A percentile compares a stretch with the other conserved stretches of the same genome.
Evolutionary conservation across 2,797 vertebrate genomes (phyloP).

Genomic region (Meda fulgida): DNA sequence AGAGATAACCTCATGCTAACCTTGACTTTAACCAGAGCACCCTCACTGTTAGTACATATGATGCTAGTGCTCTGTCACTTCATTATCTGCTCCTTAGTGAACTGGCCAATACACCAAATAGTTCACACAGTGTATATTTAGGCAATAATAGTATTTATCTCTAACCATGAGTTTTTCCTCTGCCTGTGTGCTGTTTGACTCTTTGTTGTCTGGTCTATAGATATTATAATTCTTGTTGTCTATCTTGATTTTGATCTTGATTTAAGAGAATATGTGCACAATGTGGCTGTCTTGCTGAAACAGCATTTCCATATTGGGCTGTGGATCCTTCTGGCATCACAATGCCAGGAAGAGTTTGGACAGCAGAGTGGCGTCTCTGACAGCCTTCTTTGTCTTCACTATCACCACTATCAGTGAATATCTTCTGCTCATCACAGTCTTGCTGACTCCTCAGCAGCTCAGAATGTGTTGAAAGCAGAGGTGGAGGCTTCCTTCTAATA

Average conservation of each 20-base stretch:
- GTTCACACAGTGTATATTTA: not conserved
- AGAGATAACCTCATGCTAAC: slow-evolving; percentile 73
- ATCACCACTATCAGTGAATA: slow-evolving; percentile 32
- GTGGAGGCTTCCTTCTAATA: not conserved
- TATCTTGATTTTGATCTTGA: slow-evolving; percentile 7
- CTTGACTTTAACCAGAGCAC: slow-evolving; percentile 73
- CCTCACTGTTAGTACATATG: slow-evolving; percentile 69
- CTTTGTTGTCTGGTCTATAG: slow-evolving; percentile 38
- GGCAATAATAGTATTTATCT: not conserved
- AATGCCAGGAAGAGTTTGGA: slow-evolving; percentile 45
- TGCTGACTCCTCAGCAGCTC: slow-evolving; percentile 24
- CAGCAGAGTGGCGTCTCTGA: slow-evolving; percentile 37
- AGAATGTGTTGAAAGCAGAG: slow-evolving; percentile 24
- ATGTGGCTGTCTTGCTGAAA: slow-evolving; percentile 37
- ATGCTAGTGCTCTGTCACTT: slow-evolving; percentile 55
- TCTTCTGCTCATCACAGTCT: slow-evolving; percentile 36
- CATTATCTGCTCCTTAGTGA: slow-evolving; percentile 16
- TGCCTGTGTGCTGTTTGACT: slow-evolving; percentile 3
- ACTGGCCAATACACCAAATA: slow-evolving; percentile 16
- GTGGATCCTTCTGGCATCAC: slow-evolving; percentile 25
- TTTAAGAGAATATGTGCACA: slow-evolving; percentile 21
- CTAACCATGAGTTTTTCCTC: not conserved
- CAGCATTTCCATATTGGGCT: slow-evolving; percentile 20
- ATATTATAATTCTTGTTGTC: slow-evolving; percentile 11
- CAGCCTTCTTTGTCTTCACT: slow-evolving; percentile 46